Percentiles rank a stretch among this genome's conserved stretches.
Evolutionary conservation across 2,888 invertebrate species (phyloP).

Genomic region (Seira musarum): DNA sequence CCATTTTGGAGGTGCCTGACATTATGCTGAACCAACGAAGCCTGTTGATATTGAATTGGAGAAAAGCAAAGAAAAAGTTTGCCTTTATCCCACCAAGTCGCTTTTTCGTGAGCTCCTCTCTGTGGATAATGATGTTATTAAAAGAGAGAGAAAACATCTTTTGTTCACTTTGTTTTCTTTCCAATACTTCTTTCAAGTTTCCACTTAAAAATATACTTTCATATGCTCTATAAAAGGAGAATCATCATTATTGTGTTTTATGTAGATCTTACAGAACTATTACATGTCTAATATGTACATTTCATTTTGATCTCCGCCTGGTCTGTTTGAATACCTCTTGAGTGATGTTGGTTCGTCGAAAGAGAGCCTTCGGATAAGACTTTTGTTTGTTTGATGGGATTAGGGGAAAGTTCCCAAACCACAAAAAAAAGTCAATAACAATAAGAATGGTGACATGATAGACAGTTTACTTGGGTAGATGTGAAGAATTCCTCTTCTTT

Average conservation of each 20-base stretch:
- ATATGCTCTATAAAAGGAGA: too few species aligned
- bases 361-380: not conserved
- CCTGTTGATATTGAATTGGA: slow-evolving; percentile 4
- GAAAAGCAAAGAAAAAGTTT: not conserved
- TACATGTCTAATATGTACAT: too few species aligned
- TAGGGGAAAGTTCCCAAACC: not conserved
- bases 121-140: slow-evolving; percentile 13
- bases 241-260: too few species aligned
- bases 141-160: slow-evolving; percentile 14
- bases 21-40: too few species aligned
- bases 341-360: not conserved
- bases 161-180: slow-evolving; percentile 14
- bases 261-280: too few species aligned
- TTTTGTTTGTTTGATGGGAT: not conserved
- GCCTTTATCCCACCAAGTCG: too few species aligned
- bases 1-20: too few species aligned
- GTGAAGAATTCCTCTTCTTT: too few species aligned
- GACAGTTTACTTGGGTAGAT: not conserved
- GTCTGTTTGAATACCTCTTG: too few species aligned
- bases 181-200: too few species aligned
- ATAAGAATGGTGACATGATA: not conserved
- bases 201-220: too few species aligned
- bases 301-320: too few species aligned
- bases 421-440: not conserved
- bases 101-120: not conserved